Conservation (phyloP, 2,113 vertebrate species). For the Campylorhamphus procurvoides region DNA sequence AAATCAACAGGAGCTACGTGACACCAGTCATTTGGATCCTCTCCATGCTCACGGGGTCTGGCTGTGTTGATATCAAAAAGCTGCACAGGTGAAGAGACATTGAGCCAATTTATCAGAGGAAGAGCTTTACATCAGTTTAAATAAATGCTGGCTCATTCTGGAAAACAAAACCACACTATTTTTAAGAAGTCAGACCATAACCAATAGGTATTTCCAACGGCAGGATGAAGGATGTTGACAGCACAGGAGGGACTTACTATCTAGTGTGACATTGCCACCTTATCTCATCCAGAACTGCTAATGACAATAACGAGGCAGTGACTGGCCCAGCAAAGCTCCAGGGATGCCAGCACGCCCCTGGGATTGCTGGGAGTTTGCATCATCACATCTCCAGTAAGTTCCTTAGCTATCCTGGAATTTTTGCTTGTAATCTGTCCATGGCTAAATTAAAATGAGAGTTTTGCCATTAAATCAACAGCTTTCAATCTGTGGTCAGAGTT, state of each 20-base stretch:
- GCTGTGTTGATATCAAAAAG: not conserved
- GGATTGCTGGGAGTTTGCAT: not conserved
- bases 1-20: not conserved
- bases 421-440: rapidly evolving
- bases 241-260: not conserved
- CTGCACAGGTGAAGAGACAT: slow-evolving; percentile 16
- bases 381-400: not conserved
- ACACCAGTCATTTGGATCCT: not conserved
- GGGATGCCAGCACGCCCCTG: not conserved
- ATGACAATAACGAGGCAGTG: not conserved
- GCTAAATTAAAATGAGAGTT: not conserved
- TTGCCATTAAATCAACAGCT: not conserved
- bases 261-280: not conserved
- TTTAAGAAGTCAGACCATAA: not conserved
- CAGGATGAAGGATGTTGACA: not conserved
- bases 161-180: not conserved
- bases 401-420: not conserved
- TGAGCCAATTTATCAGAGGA: not conserved
- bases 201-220: not conserved
- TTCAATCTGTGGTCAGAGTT: not conserved
- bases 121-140: not conserved
- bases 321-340: not conserved
- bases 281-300: slow-evolving; percentile 2
- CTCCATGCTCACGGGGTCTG: slow-evolving; percentile 25
- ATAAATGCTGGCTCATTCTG: not conserved